A percentile compares a stretch with the other conserved stretches of the same genome.
phyloP scores from a whole-genome alignment of 2,797 vertebrate species.

The Lindbergichthys nudifrons region DNA sequence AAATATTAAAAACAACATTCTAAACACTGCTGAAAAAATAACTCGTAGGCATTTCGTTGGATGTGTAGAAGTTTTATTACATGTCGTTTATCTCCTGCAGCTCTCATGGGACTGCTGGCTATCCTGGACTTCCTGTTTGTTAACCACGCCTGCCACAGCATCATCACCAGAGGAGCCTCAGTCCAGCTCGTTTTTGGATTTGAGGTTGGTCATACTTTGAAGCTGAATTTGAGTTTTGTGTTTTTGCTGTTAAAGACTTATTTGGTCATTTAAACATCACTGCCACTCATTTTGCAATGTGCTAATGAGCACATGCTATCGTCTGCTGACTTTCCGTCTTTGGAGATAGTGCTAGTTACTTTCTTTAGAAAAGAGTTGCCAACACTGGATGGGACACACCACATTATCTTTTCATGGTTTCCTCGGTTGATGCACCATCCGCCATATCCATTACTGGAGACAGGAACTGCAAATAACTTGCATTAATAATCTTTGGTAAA shows the following conservation, averaged over 20 bases:
- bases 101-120: constrained; percentile 91
- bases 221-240: background rate
- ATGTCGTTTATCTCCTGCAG: constrained; percentile 73
- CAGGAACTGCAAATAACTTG: too few relatives aligned
- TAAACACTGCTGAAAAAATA: background rate
- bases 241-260: background rate
- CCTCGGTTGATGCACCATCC: too few relatives aligned
- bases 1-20: background rate
- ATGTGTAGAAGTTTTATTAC: background rate
- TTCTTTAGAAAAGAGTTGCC: too few relatives aligned
- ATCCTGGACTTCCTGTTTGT: constrained; percentile 94
- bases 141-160: constrained; percentile 95
- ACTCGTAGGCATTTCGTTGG: background rate
- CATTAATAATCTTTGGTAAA: too few relatives aligned
- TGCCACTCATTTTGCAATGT: too few relatives aligned
- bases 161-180: constrained; percentile 94
- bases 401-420: too few relatives aligned
- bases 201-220: constrained; percentile 83
- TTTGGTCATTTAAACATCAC: background rate
- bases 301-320: too few relatives aligned
- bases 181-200: constrained; percentile 98
- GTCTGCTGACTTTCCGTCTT: too few relatives aligned
- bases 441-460: too few relatives aligned
- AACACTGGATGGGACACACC: too few relatives aligned
- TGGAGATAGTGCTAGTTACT: too few relatives aligned